A percentile compares a stretch with the other conserved stretches of the same genome.
phyloP scores from a whole-genome alignment of 2,797 vertebrate genomes.

The Lepilemur septentrionalis region DNA sequence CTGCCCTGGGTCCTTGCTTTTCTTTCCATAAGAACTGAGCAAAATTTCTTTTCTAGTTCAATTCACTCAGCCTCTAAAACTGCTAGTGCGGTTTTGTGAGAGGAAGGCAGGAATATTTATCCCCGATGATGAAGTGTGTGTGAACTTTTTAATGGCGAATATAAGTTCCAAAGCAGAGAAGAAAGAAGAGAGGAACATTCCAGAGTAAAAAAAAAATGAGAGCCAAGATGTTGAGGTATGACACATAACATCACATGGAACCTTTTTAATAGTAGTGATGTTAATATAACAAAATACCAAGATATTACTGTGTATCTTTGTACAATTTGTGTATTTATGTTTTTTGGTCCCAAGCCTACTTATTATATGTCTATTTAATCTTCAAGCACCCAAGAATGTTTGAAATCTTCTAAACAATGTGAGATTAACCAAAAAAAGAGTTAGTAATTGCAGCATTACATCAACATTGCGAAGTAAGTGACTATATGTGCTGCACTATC shows the following conservation, averaged over 20 bases:
- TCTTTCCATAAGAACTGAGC: background rate
- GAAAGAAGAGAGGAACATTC: background rate
- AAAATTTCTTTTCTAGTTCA: background rate
- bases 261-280: background rate
- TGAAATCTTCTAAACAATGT: background rate
- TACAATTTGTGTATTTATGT: background rate
- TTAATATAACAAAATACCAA: background rate
- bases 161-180: background rate
- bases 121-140: background rate
- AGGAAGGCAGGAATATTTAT: background rate
- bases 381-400: background rate
- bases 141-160: background rate
- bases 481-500: rapidly evolving
- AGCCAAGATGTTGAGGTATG: background rate
- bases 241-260: background rate
- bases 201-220: background rate
- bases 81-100: background rate
- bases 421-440: background rate
- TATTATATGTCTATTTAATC: background rate
- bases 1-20: background rate
- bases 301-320: background rate
- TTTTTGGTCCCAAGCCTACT: background rate
- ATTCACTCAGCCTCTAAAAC: background rate
- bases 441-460: too few relatives aligned
- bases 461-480: background rate